Evolutionary conservation across 2,888 invertebrate genomes (phyloP), one percentile per base, ranked within the genome.

Genomic region (Hydropsyche betteni): DNA sequence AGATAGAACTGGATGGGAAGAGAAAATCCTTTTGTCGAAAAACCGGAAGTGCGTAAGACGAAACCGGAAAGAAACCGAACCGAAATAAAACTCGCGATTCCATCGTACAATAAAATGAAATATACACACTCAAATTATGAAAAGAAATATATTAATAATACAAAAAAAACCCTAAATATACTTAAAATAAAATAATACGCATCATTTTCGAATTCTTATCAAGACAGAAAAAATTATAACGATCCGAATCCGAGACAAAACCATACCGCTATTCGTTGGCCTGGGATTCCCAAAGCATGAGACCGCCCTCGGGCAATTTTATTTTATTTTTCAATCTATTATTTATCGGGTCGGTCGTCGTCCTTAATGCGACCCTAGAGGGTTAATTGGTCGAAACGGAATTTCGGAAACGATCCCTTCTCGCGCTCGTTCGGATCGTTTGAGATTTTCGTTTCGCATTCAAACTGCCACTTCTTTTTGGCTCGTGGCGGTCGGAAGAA

Each of bases 381-480:
- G 64, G 64, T 64, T 33, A 64, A 64, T 64, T 64, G 64, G 64
- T 64, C 64, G 64, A 64, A 64, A 33, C 64, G 34, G 34, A 64
- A 64, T 64, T 64, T 64, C 34, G 55, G 33, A 36, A 64, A 64
- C 64, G 64, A 64, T 64, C 64, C 34, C 64, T 44, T 44, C 44
- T 44, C 34, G 64, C 64, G 10, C 36, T 33, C 64, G 24, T 64
- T 55, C 34, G 34, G 34, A 64, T 64, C 64, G 64, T 64, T 64
- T 64, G 64, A 64, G 64, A 64, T 64, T 64, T 64, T 64, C 64
- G 64, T 64, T 64, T 64, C 64, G 64, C 64, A 64, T 64, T 64
- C 64, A 64, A 36, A 64, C 64, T 64, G 64, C 64, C 64, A 36
- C 34, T 64, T 64, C 64, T 64, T 64, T 64, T 24, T 24, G 24